Base-by-base conservation (phyloP, 2,797 vertebrate species). In the Propithecus perrieri region DNA sequence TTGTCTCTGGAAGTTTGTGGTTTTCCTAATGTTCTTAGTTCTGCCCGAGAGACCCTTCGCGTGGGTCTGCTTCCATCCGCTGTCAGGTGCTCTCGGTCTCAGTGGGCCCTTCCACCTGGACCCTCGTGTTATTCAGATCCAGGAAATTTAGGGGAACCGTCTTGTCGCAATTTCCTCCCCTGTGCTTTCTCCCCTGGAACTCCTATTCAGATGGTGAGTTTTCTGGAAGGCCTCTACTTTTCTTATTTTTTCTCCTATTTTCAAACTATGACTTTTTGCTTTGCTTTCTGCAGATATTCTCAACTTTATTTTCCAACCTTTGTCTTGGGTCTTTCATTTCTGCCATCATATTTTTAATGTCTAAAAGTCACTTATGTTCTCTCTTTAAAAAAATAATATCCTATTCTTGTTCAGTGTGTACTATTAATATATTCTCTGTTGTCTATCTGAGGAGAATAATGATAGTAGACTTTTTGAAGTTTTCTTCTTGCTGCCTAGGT, bases 231-330 rank as follows among this genome's bases (percentile, higher is more conserved):
- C 20, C 5, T 89, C 13, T 67, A 55, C 24, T 76, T 61, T 65
- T 76, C 24, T 85, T 74, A 12, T 63, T 71, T 83, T 89, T 80
- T 55, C 35, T 91, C 10, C 61, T 65, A 7, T 46, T 89, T 88
- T 88, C 63, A n/a, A 80, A 59, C 65, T 85, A 35, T 78, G 30
- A 76, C 55, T 61, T 85, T 80, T 94, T 85, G 20, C 30, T 97
- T 41, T 81, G 48, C 53, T 89, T 94, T 85, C 84, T 81, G 67
- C 55, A 84, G 28, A 59, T 67, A 85, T 93, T 43, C 22, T 95
- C 71, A 83, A 18, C 59, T 71, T 81, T 81, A 76, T 86, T 17
- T 75, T 72, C 18, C 63, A 84, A 22, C 0, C 14, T 4, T 88
- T 95, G 91, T 90, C 43, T 75, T 76, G 59, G 7, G 15, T 61